These are phyloP conservation scores for Lagorchestes hirsutus DNA, from an alignment of 2,797 vertebrate genomes.

Conservation along the genomic window DNA sequence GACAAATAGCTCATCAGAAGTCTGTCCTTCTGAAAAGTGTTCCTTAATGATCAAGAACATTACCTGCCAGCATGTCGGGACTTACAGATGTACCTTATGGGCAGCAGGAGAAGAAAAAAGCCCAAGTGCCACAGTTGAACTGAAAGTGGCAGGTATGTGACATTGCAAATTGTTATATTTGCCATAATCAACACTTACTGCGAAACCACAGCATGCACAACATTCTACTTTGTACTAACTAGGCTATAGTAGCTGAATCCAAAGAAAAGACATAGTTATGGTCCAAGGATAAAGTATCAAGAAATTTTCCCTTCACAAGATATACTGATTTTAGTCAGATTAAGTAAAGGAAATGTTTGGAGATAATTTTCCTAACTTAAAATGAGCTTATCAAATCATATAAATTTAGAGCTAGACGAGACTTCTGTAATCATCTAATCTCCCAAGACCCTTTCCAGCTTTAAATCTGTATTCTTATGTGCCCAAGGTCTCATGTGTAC, in stretches of 20 bases:
- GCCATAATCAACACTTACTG: not conserved
- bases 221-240: not conserved
- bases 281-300: not conserved
- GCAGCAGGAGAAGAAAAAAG: conserved; percentile 67
- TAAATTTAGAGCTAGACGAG: too few relatives aligned
- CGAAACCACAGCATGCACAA: fast-evolving
- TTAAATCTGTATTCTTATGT: not conserved
- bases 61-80: conserved; percentile 74
- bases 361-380: too few relatives aligned
- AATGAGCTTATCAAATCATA: too few relatives aligned
- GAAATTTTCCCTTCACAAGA: not conserved
- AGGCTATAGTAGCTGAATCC: not conserved
- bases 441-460: too few relatives aligned
- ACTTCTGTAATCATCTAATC: too few relatives aligned
- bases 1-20: conserved; percentile 50
- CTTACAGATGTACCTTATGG: conserved; percentile 78
- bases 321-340: not conserved
- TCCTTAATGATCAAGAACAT: conserved; percentile 82
- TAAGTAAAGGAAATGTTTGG: not conserved
- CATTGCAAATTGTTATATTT: not conserved
- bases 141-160: conserved; percentile 84
- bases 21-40: conserved; percentile 55
- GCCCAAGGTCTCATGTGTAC: not conserved
- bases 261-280: not conserved
- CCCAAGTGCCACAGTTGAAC: conserved; percentile 70